Percentiles rank a stretch among this genome's conserved stretches.
These are phyloP conservation scores for Drosophila azteca DNA, from an alignment of 1,140 invertebrate genomes.

Conservation along the genomic window DNA sequence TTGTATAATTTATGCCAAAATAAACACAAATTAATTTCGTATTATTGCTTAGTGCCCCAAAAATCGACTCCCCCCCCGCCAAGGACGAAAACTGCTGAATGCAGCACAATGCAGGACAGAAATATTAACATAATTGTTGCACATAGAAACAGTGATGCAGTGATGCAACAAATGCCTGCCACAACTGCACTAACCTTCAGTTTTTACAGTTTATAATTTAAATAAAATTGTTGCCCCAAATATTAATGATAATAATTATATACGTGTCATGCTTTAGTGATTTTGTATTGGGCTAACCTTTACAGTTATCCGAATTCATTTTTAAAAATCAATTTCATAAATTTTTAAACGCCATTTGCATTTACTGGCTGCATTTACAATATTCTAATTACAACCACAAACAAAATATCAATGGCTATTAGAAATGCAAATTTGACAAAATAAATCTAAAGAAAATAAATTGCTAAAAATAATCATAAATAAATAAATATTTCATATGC, in stretches of 20 bases:
- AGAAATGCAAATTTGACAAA: conserved; percentile 35
- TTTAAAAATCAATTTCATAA: conserved; percentile 52
- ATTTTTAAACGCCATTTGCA: conserved; percentile 53
- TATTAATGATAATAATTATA: conserved; percentile 38
- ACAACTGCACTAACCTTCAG: not conserved
- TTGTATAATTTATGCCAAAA: conserved; percentile 68
- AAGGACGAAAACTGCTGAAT: conserved; percentile 37
- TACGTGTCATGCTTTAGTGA: conserved; percentile 1
- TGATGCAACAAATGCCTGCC: not conserved
- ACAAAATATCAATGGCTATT: conserved; percentile 36
- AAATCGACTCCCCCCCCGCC: no score
- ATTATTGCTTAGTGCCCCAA: conserved; percentile 43
- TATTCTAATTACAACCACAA: conserved; percentile 62
- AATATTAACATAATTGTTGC: conserved; percentile 57
- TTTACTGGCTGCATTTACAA: no score
- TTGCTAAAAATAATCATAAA: conserved; percentile 49
- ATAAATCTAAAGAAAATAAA: conserved; percentile 50
- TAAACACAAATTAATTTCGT: conserved; percentile 75
- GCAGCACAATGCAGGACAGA: conserved; percentile 3
- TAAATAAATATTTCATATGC: conserved; percentile 54
- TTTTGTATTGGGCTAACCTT: no score
- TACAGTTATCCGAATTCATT: conserved; percentile 3
- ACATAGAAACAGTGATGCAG: not conserved
- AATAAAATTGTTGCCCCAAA: no score
- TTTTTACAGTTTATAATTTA: no score